These are phyloP conservation scores for Panthera leo DNA, from an alignment of 2,113 vertebrate species.

Conservation along the genomic window DNA sequence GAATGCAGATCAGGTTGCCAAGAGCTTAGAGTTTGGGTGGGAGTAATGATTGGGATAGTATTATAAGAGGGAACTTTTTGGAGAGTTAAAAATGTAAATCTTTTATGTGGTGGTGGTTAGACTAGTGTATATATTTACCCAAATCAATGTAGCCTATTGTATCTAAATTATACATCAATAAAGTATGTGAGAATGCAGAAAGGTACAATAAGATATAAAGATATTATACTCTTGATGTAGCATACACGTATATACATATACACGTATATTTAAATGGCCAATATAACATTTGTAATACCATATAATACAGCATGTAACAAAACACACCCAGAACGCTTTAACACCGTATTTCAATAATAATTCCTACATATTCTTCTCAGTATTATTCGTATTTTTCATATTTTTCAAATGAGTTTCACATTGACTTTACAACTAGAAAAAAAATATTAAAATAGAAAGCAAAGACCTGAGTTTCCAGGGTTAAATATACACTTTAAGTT, in stretches of 20 bases:
- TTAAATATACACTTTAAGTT: not conserved
- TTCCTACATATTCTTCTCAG: not conserved
- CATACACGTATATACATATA: not conserved
- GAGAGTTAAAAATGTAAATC: not conserved
- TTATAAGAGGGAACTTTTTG: not conserved
- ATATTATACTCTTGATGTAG: not conserved
- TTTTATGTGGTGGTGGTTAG: not conserved
- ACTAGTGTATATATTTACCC: not conserved
- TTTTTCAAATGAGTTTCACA: not conserved
- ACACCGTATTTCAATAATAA: not conserved
- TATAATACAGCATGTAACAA: not conserved
- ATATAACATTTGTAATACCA: not conserved
- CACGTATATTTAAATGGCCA: not conserved
- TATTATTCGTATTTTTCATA: not conserved
- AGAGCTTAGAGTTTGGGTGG: not conserved
- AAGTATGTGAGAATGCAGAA: not conserved
- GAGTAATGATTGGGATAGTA: not conserved
- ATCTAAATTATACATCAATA: not conserved
- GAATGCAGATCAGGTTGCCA: not conserved
- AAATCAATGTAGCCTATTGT: not conserved
- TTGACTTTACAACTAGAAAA: not conserved
- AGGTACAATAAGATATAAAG: not conserved
- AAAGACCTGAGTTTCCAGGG: not conserved
- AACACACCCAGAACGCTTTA: not conserved
- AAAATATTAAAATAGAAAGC: not conserved